Evolutionary conservation across 2,888 invertebrate genomes (phyloP), one percentile per base, ranked within the genome.

Genomic region (Allygus modestus): DNA sequence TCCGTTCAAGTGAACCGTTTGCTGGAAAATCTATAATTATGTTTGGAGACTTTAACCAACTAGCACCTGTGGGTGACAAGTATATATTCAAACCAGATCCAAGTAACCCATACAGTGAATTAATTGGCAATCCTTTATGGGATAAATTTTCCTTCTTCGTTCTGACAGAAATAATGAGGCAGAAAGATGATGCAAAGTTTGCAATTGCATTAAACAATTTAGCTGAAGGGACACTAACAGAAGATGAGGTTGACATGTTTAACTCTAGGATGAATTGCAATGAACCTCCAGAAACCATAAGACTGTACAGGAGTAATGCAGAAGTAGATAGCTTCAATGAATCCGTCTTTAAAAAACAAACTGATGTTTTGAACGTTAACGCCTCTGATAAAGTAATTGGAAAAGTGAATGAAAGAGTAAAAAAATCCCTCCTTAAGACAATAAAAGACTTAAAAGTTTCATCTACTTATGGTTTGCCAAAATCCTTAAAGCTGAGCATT

Each of bases 211-310:
- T 85, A 0, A 84, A 83, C 23, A 58, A 83, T 12, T 33, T 87
- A 23, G 84, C 86, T 26, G 77, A 20, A 20, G 85, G 85, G 33
- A 37, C 31, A 20, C 71, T 82, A 15, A 84, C 84, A 69, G 71
- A 58, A 0, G 54, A 54, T 20, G 54, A 54, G 20, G 54, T 54
- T 54, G 54, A 54, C 1, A 54, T 54, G 54, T 23, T 54, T 15
- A 54, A 54, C 54, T 54, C 54, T 7, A 54, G 54, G 93, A 92
- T 88, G 94, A 93, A 89, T 91, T 95, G 33, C 2, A 12, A 5
- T 20, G 92, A 92, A 87, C 75, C 33, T 43, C 11, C 75, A 12
- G 41, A 46, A 26, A 46, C 33, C 12, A 28, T 75, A 5, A 12
- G 75, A 28, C 26, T 37, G 37, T 75, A 43, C n/a, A 1, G 37